phyloP scores from a whole-genome alignment of 37 sponge, comb jelly and placozoan genomes.

The Haliclona indistincta region DNA sequence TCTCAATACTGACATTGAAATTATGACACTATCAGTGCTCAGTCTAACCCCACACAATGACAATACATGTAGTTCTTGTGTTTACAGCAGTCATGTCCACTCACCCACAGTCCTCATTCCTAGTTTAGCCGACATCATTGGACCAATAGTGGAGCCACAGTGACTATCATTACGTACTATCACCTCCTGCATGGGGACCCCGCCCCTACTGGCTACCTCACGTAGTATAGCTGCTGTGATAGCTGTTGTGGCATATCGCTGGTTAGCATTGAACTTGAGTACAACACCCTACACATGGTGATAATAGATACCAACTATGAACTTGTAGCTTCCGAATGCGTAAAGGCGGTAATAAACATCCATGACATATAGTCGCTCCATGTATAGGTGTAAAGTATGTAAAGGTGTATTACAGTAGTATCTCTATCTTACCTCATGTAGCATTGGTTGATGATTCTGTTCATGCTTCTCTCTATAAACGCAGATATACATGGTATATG shows the following conservation, averaged over 20 bases:
- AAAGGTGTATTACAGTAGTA: no score
- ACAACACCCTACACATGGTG: constrained; percentile 85
- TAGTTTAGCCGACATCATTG: constrained; percentile 87
- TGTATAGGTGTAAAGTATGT: no score
- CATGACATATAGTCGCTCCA: no score
- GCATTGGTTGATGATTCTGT: constrained; percentile 65
- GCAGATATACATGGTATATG: no score
- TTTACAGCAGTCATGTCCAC: no score
- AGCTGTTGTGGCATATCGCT: constrained; percentile 95
- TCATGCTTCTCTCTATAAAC: constrained; percentile 87
- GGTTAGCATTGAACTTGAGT: constrained; percentile 90
- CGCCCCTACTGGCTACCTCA: constrained; percentile 51
- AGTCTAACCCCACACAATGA: no score
- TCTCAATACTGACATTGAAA: no score
- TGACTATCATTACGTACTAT: constrained; percentile 92
- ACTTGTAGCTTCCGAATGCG: no score
- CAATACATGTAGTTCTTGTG: no score
- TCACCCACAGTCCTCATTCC: constrained; percentile 86
- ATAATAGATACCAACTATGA: no score
- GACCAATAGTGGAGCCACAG: constrained; percentile 97
- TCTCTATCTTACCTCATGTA: constrained; percentile 84
- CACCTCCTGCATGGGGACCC: constrained; percentile 85
- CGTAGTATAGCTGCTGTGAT: constrained; percentile 79
- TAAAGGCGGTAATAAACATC: no score
- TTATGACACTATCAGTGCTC: no score